Conservation (phyloP, 2,888 invertebrate genomes). For the Azorinus chamasolen region DNA sequence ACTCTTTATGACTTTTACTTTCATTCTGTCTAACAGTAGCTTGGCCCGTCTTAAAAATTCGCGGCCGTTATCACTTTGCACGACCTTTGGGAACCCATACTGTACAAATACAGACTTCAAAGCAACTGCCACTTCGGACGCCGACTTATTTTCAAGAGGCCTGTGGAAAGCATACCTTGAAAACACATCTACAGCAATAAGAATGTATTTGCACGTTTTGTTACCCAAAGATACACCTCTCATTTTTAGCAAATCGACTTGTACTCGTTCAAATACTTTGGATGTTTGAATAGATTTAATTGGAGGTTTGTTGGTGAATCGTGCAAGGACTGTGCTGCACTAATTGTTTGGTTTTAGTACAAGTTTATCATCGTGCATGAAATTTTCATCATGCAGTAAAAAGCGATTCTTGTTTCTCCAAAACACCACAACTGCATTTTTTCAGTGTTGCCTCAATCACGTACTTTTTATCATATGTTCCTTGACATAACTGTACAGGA, state of each 20-base stretch:
- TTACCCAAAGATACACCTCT: background rate
- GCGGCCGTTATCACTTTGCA: slow-evolving; percentile 20
- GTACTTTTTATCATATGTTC: no score
- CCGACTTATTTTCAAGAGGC: background rate
- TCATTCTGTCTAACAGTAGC: background rate
- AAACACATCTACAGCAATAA: slow-evolving; percentile 2
- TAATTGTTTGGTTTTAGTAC: no score
- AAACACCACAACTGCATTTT: no score
- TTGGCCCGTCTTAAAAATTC: slow-evolving; percentile 16
- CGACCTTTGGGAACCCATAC: slow-evolving; percentile 6
- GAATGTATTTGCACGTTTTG: background rate
- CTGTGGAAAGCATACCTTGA: background rate
- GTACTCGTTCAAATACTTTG: slow-evolving; percentile 1
- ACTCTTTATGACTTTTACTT: slow-evolving; percentile 18
- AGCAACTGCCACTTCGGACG: background rate
- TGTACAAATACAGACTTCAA: background rate
- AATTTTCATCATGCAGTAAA: no score
- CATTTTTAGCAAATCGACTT: background rate
- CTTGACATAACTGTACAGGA: no score
- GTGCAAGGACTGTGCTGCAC: slow-evolving; percentile 1
- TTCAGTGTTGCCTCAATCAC: no score
- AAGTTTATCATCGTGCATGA: no score
- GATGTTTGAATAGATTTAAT: background rate
- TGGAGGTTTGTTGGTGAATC: slow-evolving; percentile 6
- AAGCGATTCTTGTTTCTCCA: no score